Base-by-base conservation (phyloP, 2,888 invertebrate genomes). In the Meghimatium bilineatum region DNA sequence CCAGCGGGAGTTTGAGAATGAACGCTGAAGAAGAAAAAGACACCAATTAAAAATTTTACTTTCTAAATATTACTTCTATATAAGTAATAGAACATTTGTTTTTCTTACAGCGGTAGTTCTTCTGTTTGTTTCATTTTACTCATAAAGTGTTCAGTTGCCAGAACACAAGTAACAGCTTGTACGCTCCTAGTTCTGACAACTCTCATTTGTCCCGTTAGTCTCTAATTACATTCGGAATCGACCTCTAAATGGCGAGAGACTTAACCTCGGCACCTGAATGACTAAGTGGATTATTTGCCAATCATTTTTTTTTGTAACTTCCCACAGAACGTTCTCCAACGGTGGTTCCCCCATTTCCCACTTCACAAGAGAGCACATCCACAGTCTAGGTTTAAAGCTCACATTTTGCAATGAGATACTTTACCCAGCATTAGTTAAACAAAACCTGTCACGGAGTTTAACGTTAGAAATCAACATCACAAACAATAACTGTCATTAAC, bases 211-310 rank as follows among this genome's bases (percentile, higher is more conserved):
- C n/a, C 71, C 23, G 34, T 72, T 44, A 36, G 72, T 26, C 38
- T 44, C 38, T 44, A 72, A 72, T 72, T 44, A 44, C 44, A 72
- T 72, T 72, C n/a, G 44, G 44, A 29, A 72, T 44, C 26, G 72
- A 44, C 72, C n/a, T 72, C 1, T 23, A 72, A 72, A 10, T 38
- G 44, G 26, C 72, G 14, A 44, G 72, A 44, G 72, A 44, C 72
- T 23, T 23, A n/a, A 44, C 34, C 72, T 44, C 10, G 44, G 26
- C 72, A 34, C 38, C 20, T 17, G 44, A 72, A 72, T 72, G 23
- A 38, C 34, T 52, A 76, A 76, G 5, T n/a, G 3, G 26, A 63
- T 78, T 78, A 56, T 5, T n/a, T 29, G 63, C 29, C 56, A 60
- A 77, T 44, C 76, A 76, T n/a, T 44, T 76, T 52, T 76, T 34